Evolutionary conservation across 2,797 vertebrate species (phyloP), one percentile per base, ranked within the genome.

Genomic region (Tragelaphus eurycerus): DNA sequence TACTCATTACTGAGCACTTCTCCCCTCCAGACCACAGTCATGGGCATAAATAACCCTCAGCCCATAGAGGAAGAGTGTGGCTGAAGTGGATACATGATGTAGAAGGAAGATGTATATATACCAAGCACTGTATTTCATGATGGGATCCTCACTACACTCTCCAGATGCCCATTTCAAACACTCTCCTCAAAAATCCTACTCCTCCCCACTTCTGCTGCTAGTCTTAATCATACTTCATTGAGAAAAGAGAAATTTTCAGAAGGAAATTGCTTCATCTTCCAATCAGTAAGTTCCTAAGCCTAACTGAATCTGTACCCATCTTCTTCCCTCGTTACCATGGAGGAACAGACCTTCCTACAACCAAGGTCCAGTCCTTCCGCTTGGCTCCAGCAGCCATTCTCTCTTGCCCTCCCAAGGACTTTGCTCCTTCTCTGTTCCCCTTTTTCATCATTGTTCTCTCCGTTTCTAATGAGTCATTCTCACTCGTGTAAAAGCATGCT

Each of bases 1-100:
- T 93, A 92, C 96, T 95, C 93, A 97, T 59, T 34, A 15, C 79
- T 12, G 86, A 96, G 74, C 15, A 0, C 59, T 86, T 82, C 43
- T 78, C 29, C 31, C 74, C 76, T 85, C 38, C 67, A 86, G 96
- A 67, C 62, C 86, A 52, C 87, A 95, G 84, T 82, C 59, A 59
- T 4, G 7, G 84, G 86, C 62, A 48, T 43, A 67, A 86, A 79
- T 52, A 87, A 46, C 54, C 52, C 86, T 89, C 50, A 23, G 29
- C 46, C 84, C 16, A 5, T 13, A 34, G 29, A 64, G 21, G 31
- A 74, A 0, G 6, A 19, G 29, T 48, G 38, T 6, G 74, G 81
- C 92, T 38, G 38, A 64, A 79, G 31, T 34, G 67, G 52, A 25
- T n/a, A 46, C 38, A 17, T 1, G 4, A 23, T 21, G 71, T 6